Evolutionary conservation across 2,888 invertebrate genomes (phyloP).

Genomic region (Operophtera brumata): DNA sequence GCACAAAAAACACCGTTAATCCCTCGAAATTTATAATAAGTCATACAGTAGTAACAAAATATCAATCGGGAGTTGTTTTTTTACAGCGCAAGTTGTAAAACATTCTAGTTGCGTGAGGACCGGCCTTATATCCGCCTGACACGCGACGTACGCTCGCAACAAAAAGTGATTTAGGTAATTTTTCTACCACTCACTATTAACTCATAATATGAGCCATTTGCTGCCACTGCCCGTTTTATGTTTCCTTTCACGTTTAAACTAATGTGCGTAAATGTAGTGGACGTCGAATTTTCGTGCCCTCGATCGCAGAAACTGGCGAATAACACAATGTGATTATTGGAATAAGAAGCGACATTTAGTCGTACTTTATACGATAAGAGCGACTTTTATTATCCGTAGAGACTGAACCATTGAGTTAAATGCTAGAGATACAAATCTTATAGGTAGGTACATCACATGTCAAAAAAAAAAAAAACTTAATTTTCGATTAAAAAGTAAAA

Average conservation of each 20-base stretch:
- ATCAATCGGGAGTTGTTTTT: conserved; percentile 76
- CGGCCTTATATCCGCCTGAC: conserved; percentile 63
- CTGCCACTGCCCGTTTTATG: conserved; percentile 37
- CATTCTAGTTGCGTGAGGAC: conserved; percentile 66
- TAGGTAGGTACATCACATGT: too few relatives aligned
- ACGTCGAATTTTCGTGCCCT: conserved; percentile 31
- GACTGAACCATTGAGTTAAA: too few relatives aligned
- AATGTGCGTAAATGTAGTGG: conserved; percentile 39
- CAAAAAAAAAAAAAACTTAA: too few relatives aligned
- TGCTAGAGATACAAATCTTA: too few relatives aligned
- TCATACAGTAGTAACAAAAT: conserved; percentile 68
- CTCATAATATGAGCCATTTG: conserved; percentile 45
- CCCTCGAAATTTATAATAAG: conserved; percentile 9
- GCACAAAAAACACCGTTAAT: conserved; percentile 4
- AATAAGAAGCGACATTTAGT: neutral
- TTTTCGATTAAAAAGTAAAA: too few relatives aligned
- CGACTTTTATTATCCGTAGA: neutral
- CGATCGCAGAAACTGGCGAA: conserved; percentile 10
- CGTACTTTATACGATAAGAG: neutral
- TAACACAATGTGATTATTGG: neutral
- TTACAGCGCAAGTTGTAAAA: conserved; percentile 71
- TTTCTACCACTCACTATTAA: conserved; percentile 46
- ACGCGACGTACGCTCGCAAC: conserved; percentile 63
- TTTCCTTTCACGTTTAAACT: conserved; percentile 46
- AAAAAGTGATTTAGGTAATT: conserved; percentile 61